These are phyloP conservation scores for Aleiodes sp. DNA, from an alignment of 1,140 invertebrate genomes.

Conservation along the genomic window DNA sequence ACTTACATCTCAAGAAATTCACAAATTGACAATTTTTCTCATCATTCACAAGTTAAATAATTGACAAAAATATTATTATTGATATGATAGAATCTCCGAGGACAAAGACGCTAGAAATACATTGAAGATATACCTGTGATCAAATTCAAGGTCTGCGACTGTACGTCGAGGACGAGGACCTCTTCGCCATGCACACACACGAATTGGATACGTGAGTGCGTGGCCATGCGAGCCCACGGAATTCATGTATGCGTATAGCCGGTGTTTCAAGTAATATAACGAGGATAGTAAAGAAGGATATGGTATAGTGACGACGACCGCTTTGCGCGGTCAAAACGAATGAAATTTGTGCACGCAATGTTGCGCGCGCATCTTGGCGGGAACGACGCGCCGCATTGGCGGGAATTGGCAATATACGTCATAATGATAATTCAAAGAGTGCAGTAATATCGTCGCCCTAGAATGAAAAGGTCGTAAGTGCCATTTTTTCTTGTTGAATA, in stretches of 20 bases:
- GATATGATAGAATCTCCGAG: no score
- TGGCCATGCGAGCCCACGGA: not conserved
- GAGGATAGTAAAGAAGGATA: not conserved
- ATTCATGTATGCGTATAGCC: not conserved
- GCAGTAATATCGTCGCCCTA: slow-evolving; percentile 32
- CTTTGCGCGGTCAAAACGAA: not conserved
- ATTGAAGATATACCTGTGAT: no score
- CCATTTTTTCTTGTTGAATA: no score
- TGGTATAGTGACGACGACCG: not conserved
- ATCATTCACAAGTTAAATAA: no score
- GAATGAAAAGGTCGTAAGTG: no score
- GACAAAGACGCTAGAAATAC: no score
- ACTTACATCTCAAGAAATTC: no score
- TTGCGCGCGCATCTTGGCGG: slow-evolving; percentile 47
- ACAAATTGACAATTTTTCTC: no score
- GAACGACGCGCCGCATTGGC: slow-evolving; percentile 46
- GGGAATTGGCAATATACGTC: slow-evolving; percentile 18
- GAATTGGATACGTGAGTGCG: not conserved
- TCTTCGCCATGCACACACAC: no score
- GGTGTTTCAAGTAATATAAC: not conserved
- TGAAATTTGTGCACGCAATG: slow-evolving; percentile 5
- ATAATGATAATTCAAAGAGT: not conserved
- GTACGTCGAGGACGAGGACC: no score
- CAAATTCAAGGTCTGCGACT: not conserved
- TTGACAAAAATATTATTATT: no score